Base-by-base conservation (phyloP, 2,888 invertebrate genomes). In the Ommatoiulus sabulosus region DNA sequence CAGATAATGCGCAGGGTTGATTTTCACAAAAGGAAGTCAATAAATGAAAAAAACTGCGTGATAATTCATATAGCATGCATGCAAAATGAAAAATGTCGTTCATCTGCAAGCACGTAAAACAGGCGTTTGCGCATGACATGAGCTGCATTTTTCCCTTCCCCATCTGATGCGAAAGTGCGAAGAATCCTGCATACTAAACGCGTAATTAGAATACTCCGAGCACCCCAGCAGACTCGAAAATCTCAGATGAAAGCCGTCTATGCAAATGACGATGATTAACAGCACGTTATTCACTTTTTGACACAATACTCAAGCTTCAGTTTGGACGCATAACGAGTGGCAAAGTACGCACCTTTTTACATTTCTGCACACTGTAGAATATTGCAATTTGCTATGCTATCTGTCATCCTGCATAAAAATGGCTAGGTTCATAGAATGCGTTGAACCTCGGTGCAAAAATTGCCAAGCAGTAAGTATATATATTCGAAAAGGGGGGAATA, bases 261-360 rank as follows among this genome's bases (percentile, higher is more conserved):
- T 85, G 85, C 46, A 85, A 85, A 85, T 44, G 44, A 85, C 85
- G 44, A 46, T 85, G 85, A 85, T 85, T 85, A 72, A 85, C 85
- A 85, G 44, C 85, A 44, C 85, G 85, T 85, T 85, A 85, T 85
- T 20, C 46, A 44, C 44, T 44, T 85, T 85, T 85, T 17, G 85
- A 85, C 44, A 85, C 44, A 85, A 85, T 84, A 43, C 84, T 35
- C 24, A 84, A 84, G 43, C 84, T 43, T 3, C 43, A 15, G 10
- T 85, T 46, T 46, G 85, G 6, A n/a, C 17, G 10, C 84, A 20
- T 5, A 84, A 84, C 44, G 44, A 85, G 20, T 15, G 17, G 46
- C 46, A 15, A 85, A 44, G 85, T 8, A 85, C 44, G 44, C 20
- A n/a, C 8, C 72, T 85, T 85, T 84, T 85, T 43, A 20, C 43